Conservation (phyloP, 2,888 invertebrate species). For the Electrophaes corylata region DNA sequence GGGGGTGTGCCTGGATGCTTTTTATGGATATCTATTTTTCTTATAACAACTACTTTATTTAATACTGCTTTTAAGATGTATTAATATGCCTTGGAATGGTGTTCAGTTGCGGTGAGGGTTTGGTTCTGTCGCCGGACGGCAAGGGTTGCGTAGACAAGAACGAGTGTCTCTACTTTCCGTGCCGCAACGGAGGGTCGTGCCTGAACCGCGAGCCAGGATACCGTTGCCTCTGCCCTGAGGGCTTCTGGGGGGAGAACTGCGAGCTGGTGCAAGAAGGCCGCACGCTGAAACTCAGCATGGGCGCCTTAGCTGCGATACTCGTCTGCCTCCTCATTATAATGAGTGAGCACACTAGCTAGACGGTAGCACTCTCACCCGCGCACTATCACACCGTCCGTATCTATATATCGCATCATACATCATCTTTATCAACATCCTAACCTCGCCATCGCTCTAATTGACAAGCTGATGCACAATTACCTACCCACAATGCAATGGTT, state of each 20-base stretch:
- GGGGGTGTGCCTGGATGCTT: slow-evolving; percentile 17
- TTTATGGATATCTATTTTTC: slow-evolving; percentile 5
- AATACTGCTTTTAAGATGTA: slow-evolving; percentile 38
- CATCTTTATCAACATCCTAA: slow-evolving; percentile 33
- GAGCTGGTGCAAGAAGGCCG: slow-evolving; percentile 97
- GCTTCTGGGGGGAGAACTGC: slow-evolving; percentile 97
- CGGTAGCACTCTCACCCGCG: slow-evolving; percentile 39
- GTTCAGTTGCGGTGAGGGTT: slow-evolving; percentile 96
- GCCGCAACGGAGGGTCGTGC: slow-evolving; percentile 96
- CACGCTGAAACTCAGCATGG: slow-evolving; percentile 97
- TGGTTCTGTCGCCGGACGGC: slow-evolving; percentile 94
- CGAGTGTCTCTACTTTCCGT: slow-evolving; percentile 97
- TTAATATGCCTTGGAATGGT: slow-evolving; percentile 63
- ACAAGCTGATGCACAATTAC: slow-evolving; percentile 20
- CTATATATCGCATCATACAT: slow-evolving; percentile 37
- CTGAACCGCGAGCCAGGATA: slow-evolving; percentile 95
- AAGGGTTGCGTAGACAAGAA: slow-evolving; percentile 98
- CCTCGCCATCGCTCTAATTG: slow-evolving; percentile 26
- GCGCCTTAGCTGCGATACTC: slow-evolving; percentile 98
- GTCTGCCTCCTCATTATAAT: slow-evolving; percentile 98
- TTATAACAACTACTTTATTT: slow-evolving; percentile 9
- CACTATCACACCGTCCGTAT: slow-evolving; percentile 43
- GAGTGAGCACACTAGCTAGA: slow-evolving; percentile 88
- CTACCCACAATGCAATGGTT: slow-evolving; percentile 7
- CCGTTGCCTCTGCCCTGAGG: slow-evolving; percentile 95